Evolutionary conservation across 2,888 invertebrate species (phyloP).

Genomic region (Eupsilia transversa): DNA sequence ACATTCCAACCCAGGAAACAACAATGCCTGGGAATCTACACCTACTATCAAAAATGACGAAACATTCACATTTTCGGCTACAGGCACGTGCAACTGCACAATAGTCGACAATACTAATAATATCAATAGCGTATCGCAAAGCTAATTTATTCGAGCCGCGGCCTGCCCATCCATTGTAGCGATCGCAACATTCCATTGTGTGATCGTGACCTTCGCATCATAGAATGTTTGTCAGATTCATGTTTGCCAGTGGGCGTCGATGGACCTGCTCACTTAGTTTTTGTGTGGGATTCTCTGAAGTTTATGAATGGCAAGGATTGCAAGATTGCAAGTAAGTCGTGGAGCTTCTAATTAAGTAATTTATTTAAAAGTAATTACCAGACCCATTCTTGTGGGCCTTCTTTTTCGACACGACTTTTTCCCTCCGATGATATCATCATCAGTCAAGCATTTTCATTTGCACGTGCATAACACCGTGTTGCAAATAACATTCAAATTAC

Average conservation of each 20-base stretch:
- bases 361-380: neutral
- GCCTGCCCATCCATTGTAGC: slow-evolving; percentile 79
- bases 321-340: slow-evolving; percentile 33
- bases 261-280: slow-evolving; percentile 62
- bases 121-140: slow-evolving; percentile 73
- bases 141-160: slow-evolving; percentile 80
- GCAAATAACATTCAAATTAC: slow-evolving; percentile 35
- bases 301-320: slow-evolving; percentile 45
- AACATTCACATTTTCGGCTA: slow-evolving; percentile 51
- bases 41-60: slow-evolving; percentile 37
- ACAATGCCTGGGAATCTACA: slow-evolving; percentile 35
- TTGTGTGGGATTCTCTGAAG: slow-evolving; percentile 55
- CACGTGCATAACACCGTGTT: slow-evolving; percentile 19
- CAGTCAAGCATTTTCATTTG: slow-evolving; percentile 25
- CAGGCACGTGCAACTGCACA: slow-evolving; percentile 63
- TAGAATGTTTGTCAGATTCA: slow-evolving; percentile 66
- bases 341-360: neutral
- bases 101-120: slow-evolving; percentile 54
- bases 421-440: neutral
- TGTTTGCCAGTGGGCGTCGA: slow-evolving; percentile 70
- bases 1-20: slow-evolving; percentile 28
- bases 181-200: slow-evolving; percentile 82
- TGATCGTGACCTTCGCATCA: slow-evolving; percentile 82
- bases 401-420: neutral
- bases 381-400: neutral